Evolutionary conservation across 2,113 vertebrate species (phyloP), one percentile per base, ranked within the genome.

Genomic region (Apodemus sylvaticus): DNA sequence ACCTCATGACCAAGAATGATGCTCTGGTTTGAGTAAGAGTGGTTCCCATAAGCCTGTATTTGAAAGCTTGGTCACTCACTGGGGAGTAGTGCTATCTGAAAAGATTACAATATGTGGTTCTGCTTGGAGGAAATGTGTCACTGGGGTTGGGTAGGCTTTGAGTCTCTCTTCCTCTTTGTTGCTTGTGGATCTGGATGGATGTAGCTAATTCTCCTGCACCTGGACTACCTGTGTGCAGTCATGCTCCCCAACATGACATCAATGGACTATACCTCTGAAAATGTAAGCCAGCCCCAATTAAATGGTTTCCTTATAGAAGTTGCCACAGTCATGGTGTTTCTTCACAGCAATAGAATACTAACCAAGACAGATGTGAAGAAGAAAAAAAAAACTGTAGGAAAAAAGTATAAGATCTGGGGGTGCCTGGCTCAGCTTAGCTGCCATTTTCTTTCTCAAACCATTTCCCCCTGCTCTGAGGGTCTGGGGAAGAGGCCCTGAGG

Each of bases 311-410:
- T 82, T 29, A 29, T 60, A 60, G 60, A 26, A 83, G 58, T 42
- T 62, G 58, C 24, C 1, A 4, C 62, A n/a, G 55, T 17, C 81
- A 42, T 83, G 58, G 55, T 42, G n/a, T 62, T 58, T 83, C 55
- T 83, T 62, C 81, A 83, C 81, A 62, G 58, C 13, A 62, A 29
- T 8, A 62, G n/a, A 60, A 83, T 26, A 29, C 55, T 42, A n/a
- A 83, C n/a, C 24, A 42, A 39, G 55, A 60, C 79, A 45, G 51
- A 29, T 2, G 42, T 60, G 78, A 90, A 77, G 19, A 48, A 81
- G 93, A 55, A 53, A 55, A 81, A 94, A 55, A 53, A 55, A 42
- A 93, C 64, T 36, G 42, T 74, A 24, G 81, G 64, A 62, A 60
- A 42, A 91, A 79, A 91, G 66, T 3, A 22, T 26, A 90, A 93